phyloP scores from a whole-genome alignment of 1,140 invertebrate genomes.

The Druon quercuslanigerum region DNA sequence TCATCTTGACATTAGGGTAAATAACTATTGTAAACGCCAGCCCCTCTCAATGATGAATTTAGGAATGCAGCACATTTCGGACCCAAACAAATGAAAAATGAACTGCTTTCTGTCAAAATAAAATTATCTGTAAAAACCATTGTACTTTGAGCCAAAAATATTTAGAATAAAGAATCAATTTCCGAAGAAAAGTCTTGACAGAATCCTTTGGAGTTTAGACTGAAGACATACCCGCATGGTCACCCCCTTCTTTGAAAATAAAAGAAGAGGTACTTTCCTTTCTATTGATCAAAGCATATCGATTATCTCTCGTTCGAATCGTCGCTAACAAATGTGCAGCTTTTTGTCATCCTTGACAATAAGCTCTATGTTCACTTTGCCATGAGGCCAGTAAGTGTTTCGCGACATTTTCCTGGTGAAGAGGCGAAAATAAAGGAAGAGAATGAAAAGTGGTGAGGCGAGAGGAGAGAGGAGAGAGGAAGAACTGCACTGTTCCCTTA shows the following conservation, averaged over 20 bases:
- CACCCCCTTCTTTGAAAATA: constrained; percentile 26
- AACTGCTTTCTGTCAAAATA: no score
- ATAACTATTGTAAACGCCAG: neutral
- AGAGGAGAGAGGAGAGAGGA: constrained; percentile 46
- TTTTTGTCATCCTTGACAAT: constrained; percentile 44
- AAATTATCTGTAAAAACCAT: no score
- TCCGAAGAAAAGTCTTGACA: neutral
- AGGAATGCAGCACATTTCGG: neutral
- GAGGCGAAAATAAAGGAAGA: constrained; percentile 41
- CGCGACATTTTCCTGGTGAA: constrained; percentile 50
- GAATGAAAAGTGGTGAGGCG: neutral
- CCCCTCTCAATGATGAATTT: neutral
- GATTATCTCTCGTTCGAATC: constrained; percentile 53
- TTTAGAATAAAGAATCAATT: neutral
- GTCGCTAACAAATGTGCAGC: constrained; percentile 58
- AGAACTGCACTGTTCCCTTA: constrained; percentile 54
- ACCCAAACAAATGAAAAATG: neutral
- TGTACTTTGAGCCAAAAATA: neutral
- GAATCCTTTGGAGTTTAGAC: neutral
- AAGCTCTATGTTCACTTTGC: constrained; percentile 38
- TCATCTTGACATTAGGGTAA: neutral
- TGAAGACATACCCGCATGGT: constrained; percentile 1
- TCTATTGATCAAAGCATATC: constrained; percentile 47
- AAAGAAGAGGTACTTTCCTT: constrained; percentile 24
- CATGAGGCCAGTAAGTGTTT: constrained; percentile 45